Conservation (phyloP, 2,888 invertebrate genomes). For the Eupithecia inturbata region DNA sequence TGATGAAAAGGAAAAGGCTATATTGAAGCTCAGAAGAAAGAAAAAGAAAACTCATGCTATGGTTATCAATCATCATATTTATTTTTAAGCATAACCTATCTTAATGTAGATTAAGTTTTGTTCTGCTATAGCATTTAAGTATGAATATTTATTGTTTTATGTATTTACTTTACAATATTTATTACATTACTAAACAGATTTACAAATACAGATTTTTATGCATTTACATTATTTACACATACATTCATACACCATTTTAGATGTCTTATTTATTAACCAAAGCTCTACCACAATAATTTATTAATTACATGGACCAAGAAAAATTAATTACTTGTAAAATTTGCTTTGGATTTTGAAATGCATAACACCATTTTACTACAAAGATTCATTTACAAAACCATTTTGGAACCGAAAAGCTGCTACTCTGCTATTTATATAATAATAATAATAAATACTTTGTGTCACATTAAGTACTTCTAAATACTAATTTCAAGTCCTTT, state of each 20-base stretch:
- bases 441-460: neutral
- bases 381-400: neutral
- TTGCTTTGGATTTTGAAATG: neutral
- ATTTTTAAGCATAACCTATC: constrained; percentile 61
- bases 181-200: neutral
- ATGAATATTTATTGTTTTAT: neutral
- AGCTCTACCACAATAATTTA: neutral
- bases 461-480: neutral
- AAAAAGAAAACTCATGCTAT: constrained; percentile 72
- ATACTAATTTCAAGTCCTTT: neutral
- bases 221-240: constrained; percentile 2
- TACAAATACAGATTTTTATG: neutral
- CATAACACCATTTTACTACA: neutral
- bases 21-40: constrained; percentile 40
- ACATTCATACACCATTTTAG: neutral
- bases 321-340: too few species aligned
- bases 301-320: neutral
- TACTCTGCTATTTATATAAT: neutral
- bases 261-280: neutral
- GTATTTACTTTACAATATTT: neutral
- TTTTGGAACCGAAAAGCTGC: neutral
- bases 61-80: constrained; percentile 79
- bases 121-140: neutral
- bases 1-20: constrained; percentile 37
- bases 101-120: neutral